Percentiles rank a stretch among this genome's conserved stretches.
Evolutionary conservation across 2,113 vertebrate genomes (phyloP).

Genomic region (Prolemur simus): DNA sequence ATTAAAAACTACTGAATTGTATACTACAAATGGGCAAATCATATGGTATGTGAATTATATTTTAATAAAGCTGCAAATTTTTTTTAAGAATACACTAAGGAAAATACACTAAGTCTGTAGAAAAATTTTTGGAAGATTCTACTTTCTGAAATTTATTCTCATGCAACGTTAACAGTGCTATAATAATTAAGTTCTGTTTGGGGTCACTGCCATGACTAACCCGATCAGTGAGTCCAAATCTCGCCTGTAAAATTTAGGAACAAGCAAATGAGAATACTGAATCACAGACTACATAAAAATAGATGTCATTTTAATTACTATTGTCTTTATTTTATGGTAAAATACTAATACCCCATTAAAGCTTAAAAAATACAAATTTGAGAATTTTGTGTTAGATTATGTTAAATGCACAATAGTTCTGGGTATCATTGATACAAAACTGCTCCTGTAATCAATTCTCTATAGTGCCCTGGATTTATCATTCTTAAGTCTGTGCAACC

Average conservation of each 20-base stretch:
- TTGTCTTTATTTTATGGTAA: background rate
- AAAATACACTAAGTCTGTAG: background rate
- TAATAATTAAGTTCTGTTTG: background rate
- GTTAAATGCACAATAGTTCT: background rate
- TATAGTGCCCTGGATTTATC: background rate
- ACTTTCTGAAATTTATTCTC: background rate
- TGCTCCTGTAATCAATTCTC: background rate
- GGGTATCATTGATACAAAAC: background rate
- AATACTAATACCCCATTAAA: background rate
- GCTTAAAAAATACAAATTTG: background rate
- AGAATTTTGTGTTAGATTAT: background rate
- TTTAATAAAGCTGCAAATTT: background rate
- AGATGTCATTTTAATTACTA: background rate
- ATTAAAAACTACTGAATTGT: background rate
- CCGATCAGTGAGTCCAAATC: background rate
- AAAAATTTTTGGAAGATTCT: background rate
- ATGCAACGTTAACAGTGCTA: background rate
- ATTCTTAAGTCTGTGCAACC: background rate
- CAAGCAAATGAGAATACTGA: background rate
- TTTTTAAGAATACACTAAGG: background rate
- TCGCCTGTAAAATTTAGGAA: background rate
- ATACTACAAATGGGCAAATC: background rate
- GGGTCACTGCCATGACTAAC: background rate
- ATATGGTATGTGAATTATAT: background rate
- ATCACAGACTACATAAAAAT: background rate